Base-by-base conservation (phyloP, 1,140 invertebrate species). In the Thaumatotibia leucotreta region DNA sequence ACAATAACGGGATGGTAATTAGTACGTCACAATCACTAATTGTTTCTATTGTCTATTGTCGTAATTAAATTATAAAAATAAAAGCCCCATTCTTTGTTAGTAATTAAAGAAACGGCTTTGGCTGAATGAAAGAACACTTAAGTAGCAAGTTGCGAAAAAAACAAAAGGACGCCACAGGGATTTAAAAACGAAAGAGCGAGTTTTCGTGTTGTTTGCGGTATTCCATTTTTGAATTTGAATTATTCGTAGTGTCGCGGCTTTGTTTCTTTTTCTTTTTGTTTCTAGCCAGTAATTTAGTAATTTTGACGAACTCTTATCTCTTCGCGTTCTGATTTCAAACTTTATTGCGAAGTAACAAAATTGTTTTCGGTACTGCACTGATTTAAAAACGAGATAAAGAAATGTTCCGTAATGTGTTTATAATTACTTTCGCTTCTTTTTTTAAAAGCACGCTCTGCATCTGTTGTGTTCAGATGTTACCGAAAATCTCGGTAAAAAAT, bases 41-140 rank as follows among this genome's bases (percentile, higher is more conserved):
- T 76, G 74, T 78, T 75, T 73, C 80, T 82, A 80, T 89, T 86
- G 84, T 88, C 83, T 89, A 31, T 73, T 73, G 72, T 65, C 66
- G 78, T 87, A 86, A 89, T 89, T 88, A 85, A 89, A 89, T 88
- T 82, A 79, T 83, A 87, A 86, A 89, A 87, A 80, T 86, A 86
- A 84, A 80, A 85, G 82, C 73, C 76, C 80, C 73, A 82, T 86
- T 84, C 82, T 84, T 83, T 83, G 83, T 83, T 76, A 77, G 77
- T 89, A 88, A 88, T 88, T 84, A 88, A 89, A 89, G 84, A 85
- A 86, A 85, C 79, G 73, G 81, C 75, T 78, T 74, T 74, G 76
- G 74, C 73, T 80, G 75, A 86, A 84, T 76, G 82, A 75, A 79
- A 77, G 74, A 84, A 77, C 68, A 77, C 65, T 80, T 84, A 89